These are phyloP conservation scores for Spilosoma lubricipeda DNA, from an alignment of 2,888 invertebrate genomes.

Conservation along the genomic window DNA sequence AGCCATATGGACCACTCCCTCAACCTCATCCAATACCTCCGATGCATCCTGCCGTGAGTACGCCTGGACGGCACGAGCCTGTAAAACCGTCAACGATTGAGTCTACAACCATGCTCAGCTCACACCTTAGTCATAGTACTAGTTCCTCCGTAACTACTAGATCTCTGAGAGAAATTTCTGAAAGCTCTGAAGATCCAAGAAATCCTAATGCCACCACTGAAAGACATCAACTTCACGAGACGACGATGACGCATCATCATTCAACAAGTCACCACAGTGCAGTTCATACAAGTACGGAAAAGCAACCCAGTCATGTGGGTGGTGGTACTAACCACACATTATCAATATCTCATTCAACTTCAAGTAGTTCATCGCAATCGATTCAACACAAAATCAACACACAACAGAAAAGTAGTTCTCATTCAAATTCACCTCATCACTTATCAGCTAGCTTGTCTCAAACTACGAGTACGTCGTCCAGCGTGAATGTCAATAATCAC, in stretches of 20 bases:
- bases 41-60: conserved; percentile 83
- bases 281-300: conserved; percentile 88
- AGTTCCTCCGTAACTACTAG: conserved; percentile 91
- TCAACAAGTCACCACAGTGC: conserved; percentile 88
- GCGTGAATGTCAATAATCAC: conserved; percentile 83
- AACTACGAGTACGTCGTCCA: conserved; percentile 82
- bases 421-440: conserved; percentile 84
- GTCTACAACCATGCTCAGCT: conserved; percentile 89
- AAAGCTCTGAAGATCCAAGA: conserved; percentile 81
- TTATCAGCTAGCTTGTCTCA: conserved; percentile 86
- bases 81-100: conserved; percentile 86
- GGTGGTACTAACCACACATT: conserved; percentile 86
- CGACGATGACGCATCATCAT: conserved; percentile 89
- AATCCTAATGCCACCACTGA: conserved; percentile 83
- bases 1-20: conserved; percentile 89
- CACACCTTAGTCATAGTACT: conserved; percentile 90
- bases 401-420: conserved; percentile 79
- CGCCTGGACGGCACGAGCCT: conserved; percentile 81
- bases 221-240: conserved; percentile 88
- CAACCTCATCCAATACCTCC: conserved; percentile 92
- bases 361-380: conserved; percentile 89
- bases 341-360: conserved; percentile 89
- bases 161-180: conserved; percentile 87
- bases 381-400: conserved; percentile 87
- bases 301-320: conserved; percentile 84